Conservation (phyloP, 2,888 invertebrate genomes). For the Nomada fabriciana region DNA sequence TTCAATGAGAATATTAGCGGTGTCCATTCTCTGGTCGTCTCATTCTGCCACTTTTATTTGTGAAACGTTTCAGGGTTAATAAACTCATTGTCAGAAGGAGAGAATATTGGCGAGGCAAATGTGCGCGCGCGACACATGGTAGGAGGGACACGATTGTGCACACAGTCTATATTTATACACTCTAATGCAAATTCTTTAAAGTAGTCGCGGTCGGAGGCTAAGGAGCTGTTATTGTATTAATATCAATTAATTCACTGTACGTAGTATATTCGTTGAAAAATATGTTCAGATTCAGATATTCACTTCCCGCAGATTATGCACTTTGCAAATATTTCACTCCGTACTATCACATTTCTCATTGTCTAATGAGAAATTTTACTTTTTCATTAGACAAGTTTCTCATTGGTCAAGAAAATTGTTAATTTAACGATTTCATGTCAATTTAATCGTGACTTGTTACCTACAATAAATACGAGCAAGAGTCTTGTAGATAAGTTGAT, state of each 20-base stretch:
- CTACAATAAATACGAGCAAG: neutral
- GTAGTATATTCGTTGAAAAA: neutral
- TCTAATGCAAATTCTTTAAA: conserved; percentile 8
- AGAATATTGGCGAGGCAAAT: neutral
- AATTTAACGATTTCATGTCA: no score
- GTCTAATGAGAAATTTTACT: no score
- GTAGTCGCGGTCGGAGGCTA: neutral
- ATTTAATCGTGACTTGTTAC: neutral
- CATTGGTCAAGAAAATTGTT: no score
- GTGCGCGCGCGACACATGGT: no score
- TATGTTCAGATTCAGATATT: neutral
- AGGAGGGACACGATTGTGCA: neutral
- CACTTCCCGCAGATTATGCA: no score
- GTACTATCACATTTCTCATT: no score
- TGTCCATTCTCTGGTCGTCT: conserved; percentile 19
- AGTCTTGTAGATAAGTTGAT: neutral
- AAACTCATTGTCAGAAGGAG: conserved; percentile 49
- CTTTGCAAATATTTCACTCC: no score
- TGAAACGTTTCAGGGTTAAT: conserved; percentile 51
- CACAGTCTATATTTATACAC: conserved; percentile 47
- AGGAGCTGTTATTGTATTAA: neutral
- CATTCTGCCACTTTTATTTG: neutral
- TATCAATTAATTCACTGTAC: neutral
- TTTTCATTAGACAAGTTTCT: no score
- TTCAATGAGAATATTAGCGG: conserved; percentile 18